These are phyloP conservation scores for Kryptolebias ocellatus DNA, from an alignment of 2,797 vertebrate species.

Conservation along the genomic window DNA sequence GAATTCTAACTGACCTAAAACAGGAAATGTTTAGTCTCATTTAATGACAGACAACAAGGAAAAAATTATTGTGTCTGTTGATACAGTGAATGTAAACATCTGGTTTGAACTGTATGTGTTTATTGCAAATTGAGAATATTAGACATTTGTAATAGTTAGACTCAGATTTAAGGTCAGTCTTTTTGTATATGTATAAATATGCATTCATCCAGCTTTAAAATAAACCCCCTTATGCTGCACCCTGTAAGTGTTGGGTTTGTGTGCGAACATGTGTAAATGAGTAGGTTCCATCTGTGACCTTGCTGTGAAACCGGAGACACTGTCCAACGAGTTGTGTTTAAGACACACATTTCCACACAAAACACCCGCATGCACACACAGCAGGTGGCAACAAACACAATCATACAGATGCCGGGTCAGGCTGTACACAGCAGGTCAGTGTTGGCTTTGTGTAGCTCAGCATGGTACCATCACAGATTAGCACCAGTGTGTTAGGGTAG, in stretches of 20 bases:
- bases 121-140: too few relatives aligned
- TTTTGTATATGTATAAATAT: too few relatives aligned
- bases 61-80: too few relatives aligned
- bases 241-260: neutral
- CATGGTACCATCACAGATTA: conserved; percentile 66
- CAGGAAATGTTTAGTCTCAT: too few relatives aligned
- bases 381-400: conserved; percentile 65
- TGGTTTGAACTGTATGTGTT: too few relatives aligned
- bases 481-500: conserved; percentile 64
- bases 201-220: too few relatives aligned
- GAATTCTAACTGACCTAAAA: too few relatives aligned
- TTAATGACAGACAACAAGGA: too few relatives aligned
- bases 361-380: conserved; percentile 33
- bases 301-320: conserved; percentile 41
- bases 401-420: conserved; percentile 71
- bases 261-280: neutral
- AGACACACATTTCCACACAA: conserved; percentile 14
- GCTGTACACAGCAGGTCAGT: conserved; percentile 70
- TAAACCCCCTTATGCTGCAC: neutral
- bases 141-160: too few relatives aligned
- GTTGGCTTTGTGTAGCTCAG: conserved; percentile 66
- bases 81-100: too few relatives aligned
- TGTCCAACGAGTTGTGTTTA: conserved; percentile 42
- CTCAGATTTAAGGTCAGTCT: too few relatives aligned
- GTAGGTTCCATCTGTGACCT: conserved; percentile 47